A percentile compares a stretch with the other conserved stretches of the same genome.
phyloP scores from a whole-genome alignment of 2,888 invertebrate species.

The Volucella bombylans region DNA sequence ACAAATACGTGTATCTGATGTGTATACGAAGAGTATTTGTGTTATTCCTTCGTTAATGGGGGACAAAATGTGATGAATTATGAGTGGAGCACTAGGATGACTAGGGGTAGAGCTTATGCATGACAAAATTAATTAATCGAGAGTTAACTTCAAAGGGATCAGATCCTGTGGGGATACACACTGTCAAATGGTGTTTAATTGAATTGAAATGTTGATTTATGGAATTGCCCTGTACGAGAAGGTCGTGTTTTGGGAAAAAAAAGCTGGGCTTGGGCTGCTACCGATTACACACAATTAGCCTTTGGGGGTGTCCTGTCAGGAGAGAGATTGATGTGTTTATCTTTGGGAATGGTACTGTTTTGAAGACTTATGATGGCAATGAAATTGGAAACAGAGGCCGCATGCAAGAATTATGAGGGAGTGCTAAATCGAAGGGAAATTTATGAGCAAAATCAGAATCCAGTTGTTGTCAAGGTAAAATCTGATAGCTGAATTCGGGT shows the following conservation, averaged over 20 bases:
- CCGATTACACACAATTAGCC: neutral
- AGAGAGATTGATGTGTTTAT: conserved; percentile 24
- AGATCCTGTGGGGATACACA: neutral
- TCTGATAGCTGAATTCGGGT: too few species aligned
- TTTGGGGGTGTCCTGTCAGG: neutral
- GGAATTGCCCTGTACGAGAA: conserved; percentile 40
- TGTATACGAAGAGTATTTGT: neutral
- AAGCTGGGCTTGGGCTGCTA: too few species aligned
- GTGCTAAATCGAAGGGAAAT: too few species aligned
- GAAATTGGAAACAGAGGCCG: too few species aligned
- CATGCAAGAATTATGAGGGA: too few species aligned
- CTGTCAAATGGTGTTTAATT: conserved; percentile 49
- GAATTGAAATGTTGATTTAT: conserved; percentile 58
- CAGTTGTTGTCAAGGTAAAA: too few species aligned
- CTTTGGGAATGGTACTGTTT: neutral
- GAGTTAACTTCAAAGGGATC: neutral
- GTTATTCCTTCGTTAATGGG: conserved; percentile 14
- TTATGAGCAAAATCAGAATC: too few species aligned
- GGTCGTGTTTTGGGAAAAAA: conserved; percentile 21
- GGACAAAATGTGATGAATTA: neutral
- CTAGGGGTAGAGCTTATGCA: neutral
- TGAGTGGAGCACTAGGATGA: neutral
- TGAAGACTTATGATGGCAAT: too few species aligned
- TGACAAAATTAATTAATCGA: conserved; percentile 21
- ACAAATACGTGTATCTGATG: too few species aligned